phyloP scores from a whole-genome alignment of 2,113 vertebrate species.

The Pedionomus torquatus region DNA sequence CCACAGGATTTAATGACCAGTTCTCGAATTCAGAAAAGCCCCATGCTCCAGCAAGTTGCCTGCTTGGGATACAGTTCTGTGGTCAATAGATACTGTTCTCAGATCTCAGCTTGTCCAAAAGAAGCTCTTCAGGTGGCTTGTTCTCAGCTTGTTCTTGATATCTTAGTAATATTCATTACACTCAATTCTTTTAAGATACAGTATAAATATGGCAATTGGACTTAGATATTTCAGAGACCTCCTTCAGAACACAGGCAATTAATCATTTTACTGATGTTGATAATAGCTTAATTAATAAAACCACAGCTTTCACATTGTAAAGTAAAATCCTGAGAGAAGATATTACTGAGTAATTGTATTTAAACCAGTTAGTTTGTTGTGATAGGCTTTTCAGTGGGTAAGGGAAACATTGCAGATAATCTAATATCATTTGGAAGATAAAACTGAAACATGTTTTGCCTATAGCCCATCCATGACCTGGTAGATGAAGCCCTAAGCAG shows the following conservation, averaged over 20 bases:
- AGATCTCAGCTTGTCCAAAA: conserved; percentile 69
- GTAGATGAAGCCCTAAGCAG: conserved; percentile 73
- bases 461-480: conserved; percentile 83
- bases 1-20: conserved; percentile 79
- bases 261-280: neutral
- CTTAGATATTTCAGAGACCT: neutral
- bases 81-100: conserved; percentile 78
- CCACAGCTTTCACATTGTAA: neutral
- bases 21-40: conserved; percentile 69
- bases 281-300: neutral
- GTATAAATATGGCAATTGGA: neutral
- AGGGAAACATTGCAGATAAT: neutral
- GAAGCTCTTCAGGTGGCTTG: conserved; percentile 79
- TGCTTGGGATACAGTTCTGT: conserved; percentile 83
- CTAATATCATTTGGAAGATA: neutral
- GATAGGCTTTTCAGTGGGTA: neutral
- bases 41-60: conserved; percentile 67
- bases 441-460: neutral
- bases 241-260: neutral
- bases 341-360: neutral
- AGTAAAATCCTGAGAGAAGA: neutral
- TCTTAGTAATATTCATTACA: neutral
- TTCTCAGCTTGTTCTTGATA: neutral
- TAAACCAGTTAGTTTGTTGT: neutral
- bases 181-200: neutral